Percentiles rank a stretch among this genome's conserved stretches.
Evolutionary conservation across 2,113 vertebrate genomes (phyloP).

Genomic region (Sprattus sprattus): DNA sequence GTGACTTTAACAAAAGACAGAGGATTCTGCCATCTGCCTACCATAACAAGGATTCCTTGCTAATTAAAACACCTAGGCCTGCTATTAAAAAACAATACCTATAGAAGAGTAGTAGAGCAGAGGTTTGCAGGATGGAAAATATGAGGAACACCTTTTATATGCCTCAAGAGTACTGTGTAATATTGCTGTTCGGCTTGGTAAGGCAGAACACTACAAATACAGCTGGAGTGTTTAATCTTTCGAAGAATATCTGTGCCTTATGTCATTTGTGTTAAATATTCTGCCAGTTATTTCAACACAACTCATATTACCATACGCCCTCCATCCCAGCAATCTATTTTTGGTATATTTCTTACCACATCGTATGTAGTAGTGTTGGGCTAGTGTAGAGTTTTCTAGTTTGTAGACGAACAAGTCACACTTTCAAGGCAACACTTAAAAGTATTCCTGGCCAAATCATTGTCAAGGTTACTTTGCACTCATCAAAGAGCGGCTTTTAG

Average conservation of each 20-base stretch:
- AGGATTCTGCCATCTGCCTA: constrained; percentile 84
- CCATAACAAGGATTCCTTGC: constrained; percentile 77
- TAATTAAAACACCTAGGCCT: constrained; percentile 86
- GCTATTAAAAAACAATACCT: constrained; percentile 76
- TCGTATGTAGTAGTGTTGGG: neutral
- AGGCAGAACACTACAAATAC: neutral
- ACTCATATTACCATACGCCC: neutral
- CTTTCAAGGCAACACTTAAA: constrained; percentile 3
- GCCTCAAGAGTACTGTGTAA: neutral
- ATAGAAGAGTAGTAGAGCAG: constrained; percentile 62
- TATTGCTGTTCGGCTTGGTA: neutral
- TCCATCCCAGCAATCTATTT: neutral
- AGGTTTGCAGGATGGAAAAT: constrained; percentile 60
- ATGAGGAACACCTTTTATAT: constrained; percentile 26
- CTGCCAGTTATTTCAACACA: neutral
- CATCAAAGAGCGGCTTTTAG: constrained; percentile 1
- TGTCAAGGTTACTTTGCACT: neutral
- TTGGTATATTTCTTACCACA: neutral
- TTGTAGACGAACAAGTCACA: neutral
- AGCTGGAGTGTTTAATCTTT: neutral
- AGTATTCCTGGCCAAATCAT: constrained; percentile 5
- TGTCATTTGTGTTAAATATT: neutral
- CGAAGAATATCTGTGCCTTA: neutral
- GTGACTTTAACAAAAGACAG: constrained; percentile 82
- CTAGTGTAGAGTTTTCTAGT: neutral